Conservation (phyloP, 2,113 vertebrate genomes). For the Triplophysa rosa region DNA sequence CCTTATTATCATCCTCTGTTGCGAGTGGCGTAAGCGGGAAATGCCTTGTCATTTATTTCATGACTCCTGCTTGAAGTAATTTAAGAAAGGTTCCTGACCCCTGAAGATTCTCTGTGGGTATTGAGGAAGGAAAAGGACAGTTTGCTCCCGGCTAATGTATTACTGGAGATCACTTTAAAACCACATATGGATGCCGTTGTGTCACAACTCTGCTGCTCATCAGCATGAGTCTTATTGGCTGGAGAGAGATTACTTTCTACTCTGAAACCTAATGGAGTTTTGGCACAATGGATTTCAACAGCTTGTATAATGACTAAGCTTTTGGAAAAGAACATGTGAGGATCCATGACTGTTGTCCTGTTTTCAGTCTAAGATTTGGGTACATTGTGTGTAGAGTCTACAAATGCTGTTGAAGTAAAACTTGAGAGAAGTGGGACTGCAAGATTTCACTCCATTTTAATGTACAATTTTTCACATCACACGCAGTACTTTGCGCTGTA, state of each 20-base stretch:
- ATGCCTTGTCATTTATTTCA: slow-evolving; percentile 34
- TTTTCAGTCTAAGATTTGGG: neutral
- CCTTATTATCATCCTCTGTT: neutral
- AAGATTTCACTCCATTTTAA: neutral
- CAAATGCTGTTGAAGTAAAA: neutral
- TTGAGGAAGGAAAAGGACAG: slow-evolving; percentile 5
- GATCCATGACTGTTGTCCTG: slow-evolving; percentile 31
- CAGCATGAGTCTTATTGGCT: slow-evolving; percentile 68
- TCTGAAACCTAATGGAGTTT: slow-evolving; percentile 61
- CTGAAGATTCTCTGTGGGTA: slow-evolving; percentile 2
- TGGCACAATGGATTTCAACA: slow-evolving; percentile 68
- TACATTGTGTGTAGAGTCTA: slow-evolving; percentile 10
- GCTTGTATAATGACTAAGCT: slow-evolving; percentile 69
- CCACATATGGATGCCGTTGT: slow-evolving; percentile 13
- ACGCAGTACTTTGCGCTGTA: neutral
- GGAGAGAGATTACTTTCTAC: slow-evolving; percentile 63
- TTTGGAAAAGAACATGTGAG: slow-evolving; percentile 58
- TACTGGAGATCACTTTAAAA: slow-evolving; percentile 26
- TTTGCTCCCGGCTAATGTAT: neutral
- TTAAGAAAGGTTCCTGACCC: slow-evolving; percentile 14
- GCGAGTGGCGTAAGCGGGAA: slow-evolving; percentile 14
- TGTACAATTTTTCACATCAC: neutral
- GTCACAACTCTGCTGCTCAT: slow-evolving; percentile 64
- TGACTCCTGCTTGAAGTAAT: slow-evolving; percentile 18
- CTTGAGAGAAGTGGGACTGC: neutral